phyloP scores from a whole-genome alignment of 2,888 invertebrate species.

The Tuberolachnus salignus region DNA sequence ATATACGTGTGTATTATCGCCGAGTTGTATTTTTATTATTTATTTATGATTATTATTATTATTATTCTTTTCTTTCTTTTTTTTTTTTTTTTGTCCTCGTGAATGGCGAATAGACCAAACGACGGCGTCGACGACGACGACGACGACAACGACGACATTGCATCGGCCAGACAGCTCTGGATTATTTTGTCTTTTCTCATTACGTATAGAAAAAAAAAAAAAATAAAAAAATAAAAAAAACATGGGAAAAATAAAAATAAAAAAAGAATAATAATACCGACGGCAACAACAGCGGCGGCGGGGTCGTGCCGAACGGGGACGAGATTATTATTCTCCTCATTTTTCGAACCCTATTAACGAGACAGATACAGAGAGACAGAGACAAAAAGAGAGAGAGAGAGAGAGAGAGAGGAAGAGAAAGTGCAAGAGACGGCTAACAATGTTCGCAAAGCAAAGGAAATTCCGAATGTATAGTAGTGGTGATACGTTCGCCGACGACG shows the following conservation, averaged over 20 bases:
- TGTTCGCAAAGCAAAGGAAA: constrained; percentile 37
- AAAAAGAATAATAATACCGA: constrained; percentile 1
- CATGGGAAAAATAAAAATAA: no score
- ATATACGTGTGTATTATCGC: constrained; percentile 12
- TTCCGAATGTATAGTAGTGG: constrained; percentile 35
- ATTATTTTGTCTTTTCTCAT: constrained; percentile 47
- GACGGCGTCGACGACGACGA: neutral
- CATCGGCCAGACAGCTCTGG: constrained; percentile 7
- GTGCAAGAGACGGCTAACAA: constrained; percentile 10
- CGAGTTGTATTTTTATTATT: neutral
- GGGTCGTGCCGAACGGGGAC: neutral
- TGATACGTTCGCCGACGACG: neutral
- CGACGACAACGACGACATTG: neutral
- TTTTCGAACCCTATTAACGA: constrained; percentile 51
- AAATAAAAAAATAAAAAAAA: no score
- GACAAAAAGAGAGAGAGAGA: neutral
- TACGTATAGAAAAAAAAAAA: no score
- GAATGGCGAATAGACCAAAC: constrained; percentile 21
- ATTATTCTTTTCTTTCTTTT: neutral
- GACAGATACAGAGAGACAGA: no score
- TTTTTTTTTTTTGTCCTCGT: neutral
- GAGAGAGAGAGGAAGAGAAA: neutral
- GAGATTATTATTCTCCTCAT: constrained; percentile 51
- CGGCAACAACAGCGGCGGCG: neutral
- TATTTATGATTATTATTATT: no score